A percentile compares a stretch with the other conserved stretches of the same genome.
Evolutionary conservation across 2,797 vertebrate species (phyloP).

Genomic region (Myotis findleyi): DNA sequence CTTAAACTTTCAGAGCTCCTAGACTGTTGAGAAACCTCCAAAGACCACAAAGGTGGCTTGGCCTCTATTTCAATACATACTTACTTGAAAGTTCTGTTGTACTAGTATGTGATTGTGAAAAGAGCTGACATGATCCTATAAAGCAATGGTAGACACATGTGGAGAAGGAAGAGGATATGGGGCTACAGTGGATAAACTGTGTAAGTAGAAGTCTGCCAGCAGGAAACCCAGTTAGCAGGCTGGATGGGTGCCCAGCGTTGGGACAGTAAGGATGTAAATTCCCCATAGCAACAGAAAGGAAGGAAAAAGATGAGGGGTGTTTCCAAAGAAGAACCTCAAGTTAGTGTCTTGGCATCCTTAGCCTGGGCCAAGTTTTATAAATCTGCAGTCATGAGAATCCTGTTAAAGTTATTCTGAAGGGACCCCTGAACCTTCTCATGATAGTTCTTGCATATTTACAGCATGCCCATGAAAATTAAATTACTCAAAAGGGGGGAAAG

Average conservation of each 20-base stretch:
- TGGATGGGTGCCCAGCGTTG: background rate
- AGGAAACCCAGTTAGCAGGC: background rate
- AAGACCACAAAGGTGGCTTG: background rate
- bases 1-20: background rate
- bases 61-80: background rate
- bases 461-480: slow-evolving; percentile 13
- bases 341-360: background rate
- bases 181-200: background rate
- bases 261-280: background rate
- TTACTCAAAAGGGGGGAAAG: background rate
- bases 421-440: background rate
- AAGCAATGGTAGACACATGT: background rate
- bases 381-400: background rate
- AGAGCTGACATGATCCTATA: background rate
- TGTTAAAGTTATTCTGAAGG: background rate
- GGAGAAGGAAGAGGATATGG: background rate
- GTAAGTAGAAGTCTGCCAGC: background rate
- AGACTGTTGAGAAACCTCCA: background rate
- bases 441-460: background rate
- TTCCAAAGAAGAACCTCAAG: slow-evolving; percentile 26
- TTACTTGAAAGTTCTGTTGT: background rate
- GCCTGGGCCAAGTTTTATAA: background rate
- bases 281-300: background rate
- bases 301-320: background rate
- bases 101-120: background rate